Percentiles rank a stretch among this genome's conserved stretches.
phyloP scores from a whole-genome alignment of 53 echinoderm and acorn worm genomes.

The Patiria pectinifera region DNA sequence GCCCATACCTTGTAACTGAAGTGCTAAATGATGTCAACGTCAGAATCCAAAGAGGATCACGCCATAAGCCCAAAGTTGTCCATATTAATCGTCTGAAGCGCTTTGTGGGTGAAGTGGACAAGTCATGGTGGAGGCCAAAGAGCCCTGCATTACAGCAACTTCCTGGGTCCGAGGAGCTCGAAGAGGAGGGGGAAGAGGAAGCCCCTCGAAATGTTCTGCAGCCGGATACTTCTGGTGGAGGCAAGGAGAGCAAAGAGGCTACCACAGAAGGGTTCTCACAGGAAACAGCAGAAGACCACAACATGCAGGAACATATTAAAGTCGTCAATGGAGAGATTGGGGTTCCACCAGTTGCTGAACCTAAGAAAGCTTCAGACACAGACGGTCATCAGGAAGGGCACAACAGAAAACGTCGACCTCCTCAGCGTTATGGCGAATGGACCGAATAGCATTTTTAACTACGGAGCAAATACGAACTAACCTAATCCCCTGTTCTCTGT shows the following conservation, averaged over 20 bases:
- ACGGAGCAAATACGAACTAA: too few relatives aligned
- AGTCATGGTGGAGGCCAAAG: not conserved
- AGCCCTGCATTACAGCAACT: not conserved
- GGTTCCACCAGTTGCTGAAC: too few relatives aligned
- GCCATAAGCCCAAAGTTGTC: constrained; percentile 4
- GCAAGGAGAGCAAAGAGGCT: not conserved
- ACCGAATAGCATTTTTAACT: too few relatives aligned
- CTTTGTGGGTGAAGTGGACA: not conserved
- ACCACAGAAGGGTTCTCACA: not conserved
- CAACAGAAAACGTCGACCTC: too few relatives aligned
- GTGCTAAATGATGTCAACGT: not conserved
- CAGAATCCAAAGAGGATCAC: not conserved
- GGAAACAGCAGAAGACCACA: too few relatives aligned
- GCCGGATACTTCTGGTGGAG: not conserved
- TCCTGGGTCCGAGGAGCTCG: not conserved
- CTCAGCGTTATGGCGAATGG: too few relatives aligned
- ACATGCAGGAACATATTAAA: too few relatives aligned
- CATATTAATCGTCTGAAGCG: not conserved
- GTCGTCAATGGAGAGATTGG: too few relatives aligned
- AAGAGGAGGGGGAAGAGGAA: not conserved
- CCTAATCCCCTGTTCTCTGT: too few relatives aligned
- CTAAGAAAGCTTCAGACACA: too few relatives aligned
- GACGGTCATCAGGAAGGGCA: too few relatives aligned
- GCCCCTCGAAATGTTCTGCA: not conserved
- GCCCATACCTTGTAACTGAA: too few relatives aligned